Evolutionary conservation across 2,888 invertebrate genomes (phyloP).

Genomic region (Nineta flava): DNA sequence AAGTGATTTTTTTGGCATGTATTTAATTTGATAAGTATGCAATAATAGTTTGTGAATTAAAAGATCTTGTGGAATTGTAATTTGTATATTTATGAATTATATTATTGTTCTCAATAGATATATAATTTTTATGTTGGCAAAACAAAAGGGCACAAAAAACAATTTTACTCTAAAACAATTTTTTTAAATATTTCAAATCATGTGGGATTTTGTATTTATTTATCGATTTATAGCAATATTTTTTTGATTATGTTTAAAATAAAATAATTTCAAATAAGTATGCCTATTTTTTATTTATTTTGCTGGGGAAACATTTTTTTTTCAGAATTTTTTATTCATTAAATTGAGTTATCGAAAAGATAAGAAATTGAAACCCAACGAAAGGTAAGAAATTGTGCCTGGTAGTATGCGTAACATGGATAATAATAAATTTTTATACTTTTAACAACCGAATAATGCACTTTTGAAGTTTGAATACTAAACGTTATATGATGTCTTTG

Average conservation of each 20-base stretch:
- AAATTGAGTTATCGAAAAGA: too few relatives aligned
- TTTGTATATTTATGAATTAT: too few relatives aligned
- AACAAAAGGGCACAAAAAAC: conserved; percentile 3
- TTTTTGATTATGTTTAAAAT: conserved; percentile 3
- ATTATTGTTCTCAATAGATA: too few relatives aligned
- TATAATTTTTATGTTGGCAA: neutral
- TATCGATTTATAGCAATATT: conserved; percentile 3
- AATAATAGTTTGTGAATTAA: neutral
- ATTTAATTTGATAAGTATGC: neutral
- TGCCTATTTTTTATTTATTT: neutral
- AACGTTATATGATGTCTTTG: too few relatives aligned
- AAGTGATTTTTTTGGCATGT: neutral
- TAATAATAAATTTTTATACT: too few relatives aligned
- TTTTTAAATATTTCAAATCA: conserved; percentile 1
- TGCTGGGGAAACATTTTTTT: neutral
- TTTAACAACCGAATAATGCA: too few relatives aligned
- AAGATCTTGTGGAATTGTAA: neutral
- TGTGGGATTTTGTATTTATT: conserved; percentile 4
- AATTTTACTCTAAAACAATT: neutral
- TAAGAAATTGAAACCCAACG: too few relatives aligned
- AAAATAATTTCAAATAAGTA: conserved; percentile 1
- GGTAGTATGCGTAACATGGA: too few relatives aligned
- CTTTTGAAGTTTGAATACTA: too few relatives aligned
- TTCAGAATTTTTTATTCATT: too few relatives aligned
- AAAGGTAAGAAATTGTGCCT: too few relatives aligned